Conservation (phyloP, 2,797 vertebrate species). For the Semaprochilodus insignis region DNA sequence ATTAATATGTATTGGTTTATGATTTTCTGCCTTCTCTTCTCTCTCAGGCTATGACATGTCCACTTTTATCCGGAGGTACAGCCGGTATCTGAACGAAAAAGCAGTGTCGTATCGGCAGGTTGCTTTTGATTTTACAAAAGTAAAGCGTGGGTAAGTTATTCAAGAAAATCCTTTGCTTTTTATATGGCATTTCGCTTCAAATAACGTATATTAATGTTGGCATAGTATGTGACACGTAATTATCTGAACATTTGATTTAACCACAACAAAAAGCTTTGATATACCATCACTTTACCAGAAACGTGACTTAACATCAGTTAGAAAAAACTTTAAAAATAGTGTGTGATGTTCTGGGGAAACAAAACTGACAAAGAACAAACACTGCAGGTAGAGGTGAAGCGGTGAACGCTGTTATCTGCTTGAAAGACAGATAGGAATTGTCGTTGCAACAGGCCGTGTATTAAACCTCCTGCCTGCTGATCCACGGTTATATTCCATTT, state of each 20-base stretch:
- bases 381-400: background rate
- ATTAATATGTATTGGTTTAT: background rate
- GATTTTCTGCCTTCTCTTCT: slow-evolving; percentile 7
- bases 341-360: background rate
- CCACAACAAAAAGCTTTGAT: too few relatives aligned
- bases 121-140: slow-evolving; percentile 99
- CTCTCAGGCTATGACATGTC: slow-evolving; percentile 96
- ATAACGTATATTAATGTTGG: background rate
- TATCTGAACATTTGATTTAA: too few relatives aligned
- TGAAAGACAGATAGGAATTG: background rate
- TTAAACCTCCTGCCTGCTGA: slow-evolving; percentile 30
- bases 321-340: background rate
- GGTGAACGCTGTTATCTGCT: background rate
- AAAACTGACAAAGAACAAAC: background rate
- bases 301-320: background rate
- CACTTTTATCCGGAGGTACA: slow-evolving; percentile 97
- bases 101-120: slow-evolving; percentile 99
- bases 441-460: slow-evolving; percentile 1
- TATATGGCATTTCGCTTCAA: background rate
- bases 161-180: background rate
- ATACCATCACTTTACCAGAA: background rate
- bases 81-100: slow-evolving; percentile 98
- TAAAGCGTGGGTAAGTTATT: slow-evolving; percentile 94
- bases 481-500: slow-evolving; percentile 26
- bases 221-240: too few relatives aligned